Evolutionary conservation across 2,113 vertebrate genomes (phyloP), one percentile per base, ranked within the genome.

Genomic region (Alethe diademata): DNA sequence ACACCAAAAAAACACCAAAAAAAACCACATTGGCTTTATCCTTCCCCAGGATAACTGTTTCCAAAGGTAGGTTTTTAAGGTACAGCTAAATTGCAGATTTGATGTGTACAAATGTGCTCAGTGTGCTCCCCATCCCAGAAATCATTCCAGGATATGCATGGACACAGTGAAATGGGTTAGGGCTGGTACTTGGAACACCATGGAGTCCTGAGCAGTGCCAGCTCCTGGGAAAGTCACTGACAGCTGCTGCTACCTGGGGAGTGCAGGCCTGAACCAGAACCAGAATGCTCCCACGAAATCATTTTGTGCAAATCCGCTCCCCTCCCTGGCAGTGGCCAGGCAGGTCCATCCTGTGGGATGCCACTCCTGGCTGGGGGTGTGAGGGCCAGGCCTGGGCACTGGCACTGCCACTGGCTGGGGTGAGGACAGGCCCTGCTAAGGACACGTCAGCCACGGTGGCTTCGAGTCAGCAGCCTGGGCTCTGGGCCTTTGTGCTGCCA

Each of bases 281-380:
- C 25, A 9, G 56, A 11, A 74, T 1, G 20, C 8, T 31, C 26
- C 35, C 28, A 25, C 53, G 18, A 0, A 0, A 14, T 12, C 11
- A 16, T 45, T 5, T 1, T 2, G 61, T 64, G 81, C 69, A 50
- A 48, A 20, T 31, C 2, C n/a, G 19, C 53, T 91, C 15, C 15
- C 26, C 48, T 91, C 18, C 15, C 26, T 20, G 70, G n/a, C 61
- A 64, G 76, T 35, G 65, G 84, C 61, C 92, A 47, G 79, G 25
- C 24, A 4, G 25, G 33, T 43, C 43, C 5, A 5, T 3, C 26
- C 79, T 31, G 73, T 14, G 64, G 38, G 43, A 40, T 18, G 62
- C 36, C 85, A 19, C 91, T 67, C 25, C 42, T 28, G 47, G 15
- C 84, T 33, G 88, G 50, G 74, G 13, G 61, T 19, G 33, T 60